Evolutionary conservation across 35 echinoderm and acorn worm species (phyloP).

Genomic region (Diadema setosum): DNA sequence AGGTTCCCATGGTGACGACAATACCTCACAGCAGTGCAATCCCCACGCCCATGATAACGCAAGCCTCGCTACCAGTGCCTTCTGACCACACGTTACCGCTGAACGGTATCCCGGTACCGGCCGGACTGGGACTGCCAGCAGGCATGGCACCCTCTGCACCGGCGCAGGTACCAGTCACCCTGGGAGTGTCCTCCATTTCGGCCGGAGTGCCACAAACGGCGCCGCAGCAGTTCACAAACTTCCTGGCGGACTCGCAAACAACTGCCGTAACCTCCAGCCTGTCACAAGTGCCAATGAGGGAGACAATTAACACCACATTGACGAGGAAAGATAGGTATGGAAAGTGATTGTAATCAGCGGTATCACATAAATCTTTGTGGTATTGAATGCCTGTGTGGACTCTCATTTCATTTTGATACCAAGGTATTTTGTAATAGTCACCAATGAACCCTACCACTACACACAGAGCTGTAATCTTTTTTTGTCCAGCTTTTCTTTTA

Average conservation of each 20-base stretch:
- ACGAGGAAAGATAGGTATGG: constrained; percentile 26
- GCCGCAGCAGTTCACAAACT: constrained; percentile 3
- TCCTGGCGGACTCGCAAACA: not conserved
- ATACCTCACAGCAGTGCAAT: not conserved
- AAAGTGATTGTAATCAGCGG: too few relatives aligned
- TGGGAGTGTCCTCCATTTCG: not conserved
- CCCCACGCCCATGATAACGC: too few relatives aligned
- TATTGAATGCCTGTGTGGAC: too few relatives aligned
- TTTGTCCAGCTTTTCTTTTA: too few relatives aligned
- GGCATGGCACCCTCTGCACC: not conserved
- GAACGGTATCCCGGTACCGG: not conserved
- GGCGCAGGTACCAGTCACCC: not conserved
- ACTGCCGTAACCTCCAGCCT: not conserved
- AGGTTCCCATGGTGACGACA: not conserved
- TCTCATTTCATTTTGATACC: too few relatives aligned
- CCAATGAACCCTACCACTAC: too few relatives aligned
- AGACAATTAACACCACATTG: constrained; percentile 8
- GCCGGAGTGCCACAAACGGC: not conserved
- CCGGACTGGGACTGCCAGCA: not conserved
- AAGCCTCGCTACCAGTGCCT: not conserved
- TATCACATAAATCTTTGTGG: too few relatives aligned
- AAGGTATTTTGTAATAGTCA: too few relatives aligned
- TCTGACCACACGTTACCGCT: not conserved
- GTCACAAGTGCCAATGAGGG: constrained; percentile 42
- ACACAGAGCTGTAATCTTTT: too few relatives aligned